Base-by-base conservation (phyloP, 1,140 invertebrate genomes). In the Papilio glaucus region DNA sequence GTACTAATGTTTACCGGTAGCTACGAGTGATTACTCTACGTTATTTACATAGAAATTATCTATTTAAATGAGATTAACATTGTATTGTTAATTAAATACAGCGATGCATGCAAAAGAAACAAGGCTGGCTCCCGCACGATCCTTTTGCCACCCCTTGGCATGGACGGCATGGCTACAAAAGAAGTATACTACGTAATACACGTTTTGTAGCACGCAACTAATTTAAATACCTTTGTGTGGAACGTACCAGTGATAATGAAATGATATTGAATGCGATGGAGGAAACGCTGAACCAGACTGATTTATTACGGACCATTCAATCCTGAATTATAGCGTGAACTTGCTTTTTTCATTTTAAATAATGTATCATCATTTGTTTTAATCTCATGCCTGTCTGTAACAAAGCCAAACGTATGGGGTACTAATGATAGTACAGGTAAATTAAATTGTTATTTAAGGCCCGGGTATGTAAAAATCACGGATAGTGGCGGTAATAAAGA, bases 101-200 rank as follows among this genome's bases (percentile, higher is more conserved):
- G 81, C 76, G n/a, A n/a, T n/a, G n/a, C 60, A 60, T 39, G 39
- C 63, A 74, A 72, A 78, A 80, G 75, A 73, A 77, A 71, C 86
- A 85, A 89, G 87, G 85, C 77, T 87, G 71, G 42, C 21, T 77
- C 72, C 78, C 76, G 77, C 85, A 88, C 84, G 85, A 83, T 73
- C 60, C 73, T 69, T 53, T 68, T 45, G 70, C 69, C 33, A 72
- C 57, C 78, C 82, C 77, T 86, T 82, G n/a, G n/a, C n/a, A n/a
- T n/a, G n/a, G n/a, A n/a, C n/a, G n/a, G 82, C 83, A 12, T 63
- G 8, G 15, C 9, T 82, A 88, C 84, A 77, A 39, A 29, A 57
- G 49, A 57, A 79, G 67, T 75, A n/a, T n/a, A n/a, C n/a, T n/a
- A 78, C 82, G 78, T 75, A 74, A 53, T 72, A 73, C 61, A 73